Evolutionary conservation across 2,888 invertebrate genomes (phyloP).

Genomic region (Sceliomorpha sp.): DNA sequence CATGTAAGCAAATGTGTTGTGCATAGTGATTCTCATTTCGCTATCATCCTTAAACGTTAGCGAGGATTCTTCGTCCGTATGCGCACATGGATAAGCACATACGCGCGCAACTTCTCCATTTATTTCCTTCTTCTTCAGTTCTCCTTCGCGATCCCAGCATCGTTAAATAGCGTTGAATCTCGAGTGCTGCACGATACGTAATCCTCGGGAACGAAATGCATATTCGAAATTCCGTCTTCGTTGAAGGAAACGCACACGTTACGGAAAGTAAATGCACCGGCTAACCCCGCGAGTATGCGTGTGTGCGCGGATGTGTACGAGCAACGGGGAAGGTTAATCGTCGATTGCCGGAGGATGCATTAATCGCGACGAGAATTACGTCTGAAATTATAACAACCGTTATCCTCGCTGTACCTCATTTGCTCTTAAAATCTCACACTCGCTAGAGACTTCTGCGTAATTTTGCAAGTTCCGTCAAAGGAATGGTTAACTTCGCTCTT

Average conservation of each 20-base stretch:
- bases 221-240: conserved; percentile 62
- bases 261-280: conserved; percentile 44
- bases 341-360: conserved; percentile 47
- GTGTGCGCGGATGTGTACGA: conserved; percentile 23
- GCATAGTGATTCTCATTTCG: conserved; percentile 11
- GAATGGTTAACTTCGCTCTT: too few species aligned
- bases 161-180: conserved; percentile 47
- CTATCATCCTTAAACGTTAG: conserved; percentile 19
- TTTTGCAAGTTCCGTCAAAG: neutral
- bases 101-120: conserved; percentile 12
- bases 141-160: conserved; percentile 21
- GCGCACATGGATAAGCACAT: conserved; percentile 15
- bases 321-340: conserved; percentile 46
- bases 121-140: conserved; percentile 34
- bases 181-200: conserved; percentile 42
- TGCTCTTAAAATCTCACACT: conserved; percentile 24
- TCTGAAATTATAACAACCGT: conserved; percentile 53
- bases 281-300: conserved; percentile 17
- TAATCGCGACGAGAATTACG: conserved; percentile 55
- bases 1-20: too few species aligned
- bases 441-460: conserved; percentile 21
- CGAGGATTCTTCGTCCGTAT: conserved; percentile 13
- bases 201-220: conserved; percentile 55
- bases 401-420: conserved; percentile 51
- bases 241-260: conserved; percentile 44